Percentiles rank a stretch among this genome's conserved stretches.
Evolutionary conservation across 1,140 invertebrate species (phyloP).

Genomic region (Nephotettix cincticeps): DNA sequence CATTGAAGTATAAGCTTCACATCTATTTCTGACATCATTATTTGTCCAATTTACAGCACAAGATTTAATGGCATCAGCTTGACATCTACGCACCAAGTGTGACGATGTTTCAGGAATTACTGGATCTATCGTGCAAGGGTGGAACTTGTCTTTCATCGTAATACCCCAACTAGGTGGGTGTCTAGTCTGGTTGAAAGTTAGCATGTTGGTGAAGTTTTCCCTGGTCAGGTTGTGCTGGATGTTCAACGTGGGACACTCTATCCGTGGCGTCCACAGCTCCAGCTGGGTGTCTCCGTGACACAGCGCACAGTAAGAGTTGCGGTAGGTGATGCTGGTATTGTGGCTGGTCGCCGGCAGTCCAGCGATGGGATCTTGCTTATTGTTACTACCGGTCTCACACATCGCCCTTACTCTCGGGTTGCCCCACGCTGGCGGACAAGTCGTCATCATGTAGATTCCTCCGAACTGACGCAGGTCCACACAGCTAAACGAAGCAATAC

Average conservation of each 20-base stretch:
- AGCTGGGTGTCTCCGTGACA: slow-evolving; percentile 51
- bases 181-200: slow-evolving; percentile 14
- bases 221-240: slow-evolving; percentile 28
- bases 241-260: slow-evolving; percentile 47
- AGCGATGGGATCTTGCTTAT: slow-evolving; percentile 48
- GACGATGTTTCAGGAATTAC: slow-evolving; percentile 38
- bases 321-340: slow-evolving; percentile 52
- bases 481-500: slow-evolving; percentile 45
- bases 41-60: slow-evolving; percentile 47
- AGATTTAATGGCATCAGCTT: slow-evolving; percentile 38
- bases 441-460: slow-evolving; percentile 51
- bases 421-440: slow-evolving; percentile 49
- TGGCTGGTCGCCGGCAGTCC: slow-evolving; percentile 50
- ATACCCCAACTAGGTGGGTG: slow-evolving; percentile 34
- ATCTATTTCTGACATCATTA: slow-evolving; percentile 41
- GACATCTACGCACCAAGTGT: slow-evolving; percentile 38
- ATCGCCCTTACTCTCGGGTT: slow-evolving; percentile 39
- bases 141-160: slow-evolving; percentile 23
- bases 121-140: slow-evolving; percentile 38
- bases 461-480: slow-evolving; percentile 47
- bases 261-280: slow-evolving; percentile 49
- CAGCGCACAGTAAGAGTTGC: slow-evolving; percentile 56
- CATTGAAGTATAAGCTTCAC: slow-evolving; percentile 49
- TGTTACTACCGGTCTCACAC: slow-evolving; percentile 37
- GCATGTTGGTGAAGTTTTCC: slow-evolving; percentile 28